Base-by-base conservation (phyloP, 2,113 vertebrate genomes). In the Myotis davidii region DNA sequence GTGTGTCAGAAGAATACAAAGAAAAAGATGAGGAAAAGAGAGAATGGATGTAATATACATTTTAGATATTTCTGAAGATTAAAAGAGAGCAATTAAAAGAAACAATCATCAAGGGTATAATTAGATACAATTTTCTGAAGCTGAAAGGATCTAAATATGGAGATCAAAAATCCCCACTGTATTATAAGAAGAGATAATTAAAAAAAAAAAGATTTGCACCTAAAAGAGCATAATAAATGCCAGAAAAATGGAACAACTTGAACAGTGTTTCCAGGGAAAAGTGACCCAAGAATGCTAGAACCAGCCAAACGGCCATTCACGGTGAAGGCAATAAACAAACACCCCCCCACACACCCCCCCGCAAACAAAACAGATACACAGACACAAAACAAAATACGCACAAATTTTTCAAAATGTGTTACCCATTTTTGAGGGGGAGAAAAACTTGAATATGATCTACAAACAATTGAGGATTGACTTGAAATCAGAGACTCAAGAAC, bases 71-170 rank as follows among this genome's bases (percentile, higher is more conserved):
- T 91, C 78, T 93, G 52, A 95, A 94, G 89, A 88, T 95, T 81
- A 85, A 88, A 90, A 95, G 91, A 56, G 6, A 94, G 65, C 50
- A 81, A 72, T 88, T 78, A 61, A 94, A 85, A 95, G 95, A 84
- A 91, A 91, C 59, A 92, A 94, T 92, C 69, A 94, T 83, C 65
- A 64, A 95, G 85, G 48, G 50, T 88, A 74, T 92, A 93, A 96
- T 97, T 90, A 96, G 72, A 91, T 61, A 70, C 37, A 88, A 77
- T 97, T 94, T 96, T 93, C 78, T 88, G 48, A 94, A 91, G 82
- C 54, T 54, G 45, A 90, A 94, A 95, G 29, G 23, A 81, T 94
- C 67, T 85, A 88, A 94, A 96, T 89, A 96, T 69, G 77, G 65
- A 96, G 88, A 94, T 95, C 48, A 90, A 94, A 97, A 95, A 90